Evolutionary conservation across 1,140 invertebrate genomes (phyloP).

Genomic region (Eupeodes corollae): DNA sequence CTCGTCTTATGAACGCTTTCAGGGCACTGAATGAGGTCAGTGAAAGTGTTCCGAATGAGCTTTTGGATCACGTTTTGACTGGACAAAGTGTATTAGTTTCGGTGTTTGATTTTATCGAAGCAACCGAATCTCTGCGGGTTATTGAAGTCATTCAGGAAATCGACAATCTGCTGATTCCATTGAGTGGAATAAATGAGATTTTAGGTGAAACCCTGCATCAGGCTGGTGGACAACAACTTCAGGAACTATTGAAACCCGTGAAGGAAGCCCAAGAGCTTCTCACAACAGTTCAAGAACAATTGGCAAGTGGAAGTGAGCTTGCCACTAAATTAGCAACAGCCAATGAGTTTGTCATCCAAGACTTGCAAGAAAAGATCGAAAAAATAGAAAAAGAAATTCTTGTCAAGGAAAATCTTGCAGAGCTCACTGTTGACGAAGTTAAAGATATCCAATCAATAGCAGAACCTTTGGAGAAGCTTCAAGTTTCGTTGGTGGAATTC

Average conservation of each 20-base stretch:
- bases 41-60: conserved; percentile 13
- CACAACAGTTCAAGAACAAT: conserved; percentile 20
- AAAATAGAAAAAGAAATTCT: conserved; percentile 25
- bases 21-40: conserved; percentile 22
- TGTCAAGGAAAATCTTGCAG: conserved; percentile 13
- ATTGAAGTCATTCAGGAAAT: conserved; percentile 31
- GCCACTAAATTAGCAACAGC: conserved; percentile 15
- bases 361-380: conserved; percentile 16
- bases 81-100: conserved; percentile 21
- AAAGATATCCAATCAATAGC: conserved; percentile 17
- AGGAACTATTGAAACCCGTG: conserved; percentile 1
- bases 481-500: not conserved
- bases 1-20: conserved; percentile 25
- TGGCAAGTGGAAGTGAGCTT: conserved; percentile 15
- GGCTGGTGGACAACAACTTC: too few relatives aligned
- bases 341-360: conserved; percentile 15
- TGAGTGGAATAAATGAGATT: too few relatives aligned
- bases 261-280: conserved; percentile 21
- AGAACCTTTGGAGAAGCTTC: conserved; percentile 14
- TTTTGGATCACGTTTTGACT: conserved; percentile 12
- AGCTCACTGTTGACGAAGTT: conserved; percentile 15
- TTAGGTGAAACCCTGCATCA: too few relatives aligned
- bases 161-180: conserved; percentile 6
- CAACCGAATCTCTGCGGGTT: conserved; percentile 22
- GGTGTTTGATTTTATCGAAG: conserved; percentile 31